Evolutionary conservation across 2,888 invertebrate genomes (phyloP), one percentile per base, ranked within the genome.

Genomic region (Odontocolon sp.): DNA sequence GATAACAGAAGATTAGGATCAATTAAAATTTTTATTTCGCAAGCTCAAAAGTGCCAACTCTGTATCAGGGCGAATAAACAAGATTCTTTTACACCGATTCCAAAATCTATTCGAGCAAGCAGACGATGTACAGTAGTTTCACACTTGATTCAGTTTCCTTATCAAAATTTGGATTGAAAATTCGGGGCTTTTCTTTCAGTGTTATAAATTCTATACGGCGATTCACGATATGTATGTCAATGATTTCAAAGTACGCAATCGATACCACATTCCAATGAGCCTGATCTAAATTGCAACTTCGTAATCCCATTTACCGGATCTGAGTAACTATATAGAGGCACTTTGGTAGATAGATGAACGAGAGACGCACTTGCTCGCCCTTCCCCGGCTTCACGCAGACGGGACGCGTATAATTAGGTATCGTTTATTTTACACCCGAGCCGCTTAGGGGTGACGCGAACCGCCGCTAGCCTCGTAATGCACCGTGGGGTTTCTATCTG

Each of bases 361-460:
- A 59, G 54, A 33, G 42, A 50, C 82, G 84, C 87, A 87, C 87
- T 88, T 87, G 87, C 83, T 83, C 80, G 77, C 77, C 79, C 82
- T 80, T 81, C 77, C 40, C 23, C 74, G 74, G 63, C 81, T 78
- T 80, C 73, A 75, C 81, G 50, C 66, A 52, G 52, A 67, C 72
- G 84, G 83, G 83, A 85, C 84, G 85, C 85, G 87, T 86, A 86
- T 90, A 90, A 90, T 90, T 89, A 90, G 89, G 83, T 85, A 84
- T 86, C 89, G 88, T 89, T 89, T 90, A 89, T 89, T 89, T 89
- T 88, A 87, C 88, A 87, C 82, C 85, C 83, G 69, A 82, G 79
- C 82, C 78, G 64, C 73, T 84, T 81, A 79, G 80, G 83, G 85
- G 84, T 82, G 85, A 69, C 77, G 73, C 77, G 64, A 31, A 47